These are phyloP conservation scores for Danio jaintianensis DNA, from an alignment of 2,797 vertebrate genomes.

Conservation along the genomic window DNA sequence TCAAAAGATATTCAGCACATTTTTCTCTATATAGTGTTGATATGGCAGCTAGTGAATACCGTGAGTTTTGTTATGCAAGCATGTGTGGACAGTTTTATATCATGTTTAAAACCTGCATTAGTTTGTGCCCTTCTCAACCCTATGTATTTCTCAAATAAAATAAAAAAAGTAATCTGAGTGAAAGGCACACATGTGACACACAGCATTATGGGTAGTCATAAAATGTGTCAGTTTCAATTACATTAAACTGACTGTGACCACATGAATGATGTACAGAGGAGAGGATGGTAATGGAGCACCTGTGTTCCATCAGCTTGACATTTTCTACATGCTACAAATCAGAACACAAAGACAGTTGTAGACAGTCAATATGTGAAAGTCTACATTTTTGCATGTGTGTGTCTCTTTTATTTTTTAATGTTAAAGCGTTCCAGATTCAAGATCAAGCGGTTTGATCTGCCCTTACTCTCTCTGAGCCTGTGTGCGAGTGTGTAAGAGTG, in stretches of 20 bases:
- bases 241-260: conserved; percentile 40
- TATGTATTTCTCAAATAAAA: neutral
- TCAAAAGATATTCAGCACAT: too few relatives aligned
- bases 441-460: too few relatives aligned
- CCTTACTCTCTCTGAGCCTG: conserved; percentile 5
- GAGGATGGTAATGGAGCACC: conserved; percentile 38
- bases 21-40: too few relatives aligned
- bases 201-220: conserved; percentile 27
- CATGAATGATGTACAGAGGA: conserved; percentile 38
- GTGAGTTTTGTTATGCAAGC: too few relatives aligned
- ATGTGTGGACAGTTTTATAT: too few relatives aligned
- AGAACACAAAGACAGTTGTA: conserved; percentile 19
- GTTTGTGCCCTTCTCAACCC: neutral
- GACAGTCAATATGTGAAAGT: conserved; percentile 26
- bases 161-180: conserved; percentile 17
- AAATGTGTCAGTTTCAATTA: conserved; percentile 38
- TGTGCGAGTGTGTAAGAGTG: conserved; percentile 21
- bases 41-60: too few relatives aligned
- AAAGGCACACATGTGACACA: conserved; percentile 42
- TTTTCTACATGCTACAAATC: conserved; percentile 35
- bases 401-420: neutral
- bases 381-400: neutral
- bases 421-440: neutral
- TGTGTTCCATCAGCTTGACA: conserved; percentile 38
- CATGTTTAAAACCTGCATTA: too few relatives aligned